These are phyloP conservation scores for Girardinichthys multiradiatus DNA, from an alignment of 2,113 vertebrate genomes.

Conservation along the genomic window DNA sequence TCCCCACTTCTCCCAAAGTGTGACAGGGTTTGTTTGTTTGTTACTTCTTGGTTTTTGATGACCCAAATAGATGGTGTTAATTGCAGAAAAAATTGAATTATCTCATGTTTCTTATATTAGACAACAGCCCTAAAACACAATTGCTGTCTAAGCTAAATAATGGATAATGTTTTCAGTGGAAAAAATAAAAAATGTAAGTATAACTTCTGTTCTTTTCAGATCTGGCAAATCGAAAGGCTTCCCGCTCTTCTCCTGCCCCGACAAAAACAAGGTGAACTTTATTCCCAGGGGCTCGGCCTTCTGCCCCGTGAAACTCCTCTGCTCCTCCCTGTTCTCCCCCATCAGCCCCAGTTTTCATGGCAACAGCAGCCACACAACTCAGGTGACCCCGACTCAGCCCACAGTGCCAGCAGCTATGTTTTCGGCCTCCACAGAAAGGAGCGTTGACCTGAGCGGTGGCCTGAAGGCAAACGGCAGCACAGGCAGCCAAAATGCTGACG, in stretches of 20 bases:
- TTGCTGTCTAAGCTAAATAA: background rate
- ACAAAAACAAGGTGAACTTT: slow-evolving; percentile 99
- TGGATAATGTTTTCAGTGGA: too few relatives aligned
- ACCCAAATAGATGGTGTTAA: background rate
- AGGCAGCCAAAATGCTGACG: slow-evolving; percentile 46
- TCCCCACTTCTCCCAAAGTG: too few relatives aligned
- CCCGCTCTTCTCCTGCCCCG: slow-evolving; percentile 95
- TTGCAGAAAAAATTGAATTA: background rate
- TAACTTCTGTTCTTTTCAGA: slow-evolving; percentile 74
- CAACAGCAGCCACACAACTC: slow-evolving; percentile 76
- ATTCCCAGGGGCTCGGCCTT: slow-evolving; percentile 95
- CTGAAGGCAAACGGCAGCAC: slow-evolving; percentile 32
- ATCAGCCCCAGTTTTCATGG: slow-evolving; percentile 35
- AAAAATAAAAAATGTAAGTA: background rate
- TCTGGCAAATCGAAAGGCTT: slow-evolving; percentile 90
- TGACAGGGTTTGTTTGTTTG: too few relatives aligned
- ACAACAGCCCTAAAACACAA: background rate
- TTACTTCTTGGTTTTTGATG: too few relatives aligned
- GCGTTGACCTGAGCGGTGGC: slow-evolving; percentile 56
- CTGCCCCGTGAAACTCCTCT: slow-evolving; percentile 94
- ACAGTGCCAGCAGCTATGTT: slow-evolving; percentile 80
- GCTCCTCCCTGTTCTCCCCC: slow-evolving; percentile 82
- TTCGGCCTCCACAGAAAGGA: slow-evolving; percentile 83
- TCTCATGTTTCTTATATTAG: background rate
- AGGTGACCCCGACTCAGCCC: slow-evolving; percentile 73